Conservation (phyloP, 2,888 invertebrate species). For the Ormyrus rosae region DNA sequence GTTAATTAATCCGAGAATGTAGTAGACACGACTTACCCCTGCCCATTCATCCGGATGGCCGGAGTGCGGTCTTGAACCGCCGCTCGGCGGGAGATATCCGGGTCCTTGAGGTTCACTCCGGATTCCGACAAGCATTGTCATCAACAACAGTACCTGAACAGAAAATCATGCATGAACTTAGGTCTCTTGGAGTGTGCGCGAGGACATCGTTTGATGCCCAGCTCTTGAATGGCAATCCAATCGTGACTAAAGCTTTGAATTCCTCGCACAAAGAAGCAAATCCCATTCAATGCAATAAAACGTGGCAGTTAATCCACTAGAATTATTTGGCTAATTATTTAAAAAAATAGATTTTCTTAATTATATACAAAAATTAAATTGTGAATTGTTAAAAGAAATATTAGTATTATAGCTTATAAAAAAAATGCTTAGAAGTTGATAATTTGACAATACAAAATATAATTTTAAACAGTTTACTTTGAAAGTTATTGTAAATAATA, state of each 20-base stretch:
- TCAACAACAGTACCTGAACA: slow-evolving; percentile 63
- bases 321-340: neutral
- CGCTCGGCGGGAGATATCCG: slow-evolving; percentile 78
- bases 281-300: neutral
- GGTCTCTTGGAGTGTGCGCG: neutral
- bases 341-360: no score
- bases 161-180: slow-evolving; percentile 39
- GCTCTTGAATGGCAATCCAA: slow-evolving; percentile 33
- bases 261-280: neutral
- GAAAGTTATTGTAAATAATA: no score
- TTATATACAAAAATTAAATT: no score
- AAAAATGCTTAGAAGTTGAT: no score
- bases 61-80: slow-evolving; percentile 60
- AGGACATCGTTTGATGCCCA: slow-evolving; percentile 30
- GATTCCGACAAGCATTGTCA: slow-evolving; percentile 74
- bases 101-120: slow-evolving; percentile 76
- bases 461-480: no score
- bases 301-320: neutral
- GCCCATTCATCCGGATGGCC: slow-evolving; percentile 75
- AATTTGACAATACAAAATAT: no score
- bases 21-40: slow-evolving; percentile 66
- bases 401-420: no score
- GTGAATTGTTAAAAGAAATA: no score
- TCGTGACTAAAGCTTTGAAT: slow-evolving; percentile 20
- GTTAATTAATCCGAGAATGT: slow-evolving; percentile 58